Evolutionary conservation across 2,797 vertebrate species (phyloP), one percentile per base, ranked within the genome.

Genomic region (Glossophaga mutica): DNA sequence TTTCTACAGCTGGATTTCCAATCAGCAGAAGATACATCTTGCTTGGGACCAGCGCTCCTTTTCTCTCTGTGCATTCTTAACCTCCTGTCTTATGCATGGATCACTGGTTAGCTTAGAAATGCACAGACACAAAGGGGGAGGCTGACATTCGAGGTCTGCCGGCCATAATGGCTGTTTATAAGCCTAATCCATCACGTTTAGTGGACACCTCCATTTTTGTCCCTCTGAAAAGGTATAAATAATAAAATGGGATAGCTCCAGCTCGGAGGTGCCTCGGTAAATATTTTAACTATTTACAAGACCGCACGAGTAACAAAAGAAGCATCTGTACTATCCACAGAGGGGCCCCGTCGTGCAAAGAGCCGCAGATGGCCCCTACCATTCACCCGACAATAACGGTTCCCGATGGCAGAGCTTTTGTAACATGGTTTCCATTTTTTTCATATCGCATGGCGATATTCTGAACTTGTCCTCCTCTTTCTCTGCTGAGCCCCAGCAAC

Each of bases 141-240:
- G 98, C 99, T 99, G 99, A 99, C 99, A 99, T 99, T 99, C 98
- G 99, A 99, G 98, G 99, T 99, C 99, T 99, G 99, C 99, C 99
- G 99, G 99, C 98, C 99, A 99, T 99, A 99, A 99, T 99, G 99
- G 99, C 99, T 99, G 99, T 99, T 99, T 99, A 99, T 99, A 99
- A 99, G 99, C 99, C 99, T 99, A 99, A 99, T 99, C 99, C 99
- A 99, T 99, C 99, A 99, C 99, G 99, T 99, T 99, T 99, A 99
- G 99, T 99, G 99, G 99, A 99, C 99, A 99, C 99, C 99, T 99
- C 99, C 99, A 99, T 99, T 99, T 99, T 99, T 99, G 98, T 99
- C 98, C 98, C 98, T 92, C 98, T 99, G 99, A 99, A 99, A 99
- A 99, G 99, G 99, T 99, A 99, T 99, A 99, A 99, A 99, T 99